Evolutionary conservation across 2,888 invertebrate species (phyloP), one percentile per base, ranked within the genome.

Genomic region (Nebria salina): DNA sequence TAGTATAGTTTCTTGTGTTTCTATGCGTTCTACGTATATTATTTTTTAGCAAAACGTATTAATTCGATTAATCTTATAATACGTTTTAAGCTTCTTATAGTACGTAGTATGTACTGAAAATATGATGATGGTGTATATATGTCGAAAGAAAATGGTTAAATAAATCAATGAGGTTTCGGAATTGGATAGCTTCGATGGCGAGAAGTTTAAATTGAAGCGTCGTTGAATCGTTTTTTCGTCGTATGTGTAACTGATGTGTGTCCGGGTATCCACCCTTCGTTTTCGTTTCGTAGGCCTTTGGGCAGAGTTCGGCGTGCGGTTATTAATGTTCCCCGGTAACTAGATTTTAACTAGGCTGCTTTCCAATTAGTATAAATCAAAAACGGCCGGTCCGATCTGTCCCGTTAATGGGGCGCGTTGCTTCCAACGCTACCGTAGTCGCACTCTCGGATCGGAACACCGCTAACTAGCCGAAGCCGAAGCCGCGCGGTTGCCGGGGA

Each of bases 301-400:
- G 75, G 80, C 80, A 75, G 80, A 80, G 75, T 80, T 76, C 81
- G 81, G 76, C 73, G 66, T 72, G 42, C 75, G 72, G 81, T 81
- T 81, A 81, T 81, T 81, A 81, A 81, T 81, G 81, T 81, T 81
- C 81, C 73, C 76, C 79, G 68, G 78, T 79, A 79, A 76, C 78
- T 82, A 79, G 78, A 78, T 82, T 78, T 78, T 82, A 82, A 79
- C 78, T 79, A 82, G 79, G 77, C 81, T 82, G 76, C 81, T 86
- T 86, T 86, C 86, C 86, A 86, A 86, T 86, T 85, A 86, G 86
- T 86, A 86, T 86, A 86, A 86, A 86, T 86, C 86, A 86, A 85
- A 85, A 82, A 81, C 76, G 72, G 76, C 72, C 76, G 72, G 81
- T 80, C 80, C 80, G 80, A 80, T 80, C 75, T 81, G 81, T 81